Evolutionary conservation across 2,113 vertebrate species (phyloP), one percentile per base, ranked within the genome.

Genomic region (Noctilio leporinus): DNA sequence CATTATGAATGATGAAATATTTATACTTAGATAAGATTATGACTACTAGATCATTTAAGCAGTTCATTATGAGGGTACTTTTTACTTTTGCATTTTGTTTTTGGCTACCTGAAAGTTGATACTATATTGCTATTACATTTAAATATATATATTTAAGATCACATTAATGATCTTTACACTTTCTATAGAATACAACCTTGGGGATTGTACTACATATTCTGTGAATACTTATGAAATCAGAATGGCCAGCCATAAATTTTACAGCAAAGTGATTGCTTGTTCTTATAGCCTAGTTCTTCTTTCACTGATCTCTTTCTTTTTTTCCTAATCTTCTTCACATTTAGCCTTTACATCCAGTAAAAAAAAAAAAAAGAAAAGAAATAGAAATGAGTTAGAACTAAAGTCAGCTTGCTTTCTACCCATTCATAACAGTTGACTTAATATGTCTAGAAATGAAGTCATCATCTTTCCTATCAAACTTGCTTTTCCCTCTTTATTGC

Each of bases 341-440:
- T 87, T 80, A 73, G 20, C 7, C 75, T 96, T 96, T 95, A 67
- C 16, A 85, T n/a, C 28, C 30, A 78, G 24, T 40, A 73, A 86
- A 85, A 82, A 10, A 87, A 90, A 76, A 22, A 94, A 82, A 10
- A 87, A 90, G 70, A 22, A 94, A 47, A 35, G 28, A 89, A 77
- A 75, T 55, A 55, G 19, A 86, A 95, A 86, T 70, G 3, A 6
- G 43, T 62, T 93, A 73, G 19, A 93, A 72, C 75, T 77, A 73
- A 96, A 84, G n/a, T 86, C 76, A 93, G 4, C 51, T 73, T 89
- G 14, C 62, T 62, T 86, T 59, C 49, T 57, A 5, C 3, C 24
- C 26, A 70, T 49, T 96, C 40, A 86, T 80, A 91, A 90, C 51
- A 76, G 33, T 70, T 95, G 87, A 89, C 51, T 94, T 45, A 77